Percentiles rank a stretch among this genome's conserved stretches.
These are phyloP conservation scores for Xiphorhynchus erythropygius DNA, from an alignment of 2,797 vertebrate genomes.

Conservation along the genomic window DNA sequence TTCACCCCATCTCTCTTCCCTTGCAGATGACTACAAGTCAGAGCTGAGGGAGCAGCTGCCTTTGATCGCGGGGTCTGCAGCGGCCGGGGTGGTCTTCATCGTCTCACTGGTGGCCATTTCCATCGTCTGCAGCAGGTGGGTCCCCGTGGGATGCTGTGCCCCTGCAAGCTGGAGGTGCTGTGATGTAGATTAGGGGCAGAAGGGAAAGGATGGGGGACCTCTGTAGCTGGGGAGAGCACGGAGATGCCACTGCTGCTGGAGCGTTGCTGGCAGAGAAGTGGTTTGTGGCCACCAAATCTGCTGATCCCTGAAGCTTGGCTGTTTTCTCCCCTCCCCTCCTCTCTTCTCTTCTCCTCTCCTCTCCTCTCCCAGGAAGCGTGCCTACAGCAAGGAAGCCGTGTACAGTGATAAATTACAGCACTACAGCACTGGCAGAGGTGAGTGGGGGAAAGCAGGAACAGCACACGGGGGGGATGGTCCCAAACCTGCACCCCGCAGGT, in stretches of 20 bases:
- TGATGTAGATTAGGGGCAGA: not conserved
- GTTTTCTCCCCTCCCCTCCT: not conserved
- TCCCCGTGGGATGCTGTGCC: not conserved
- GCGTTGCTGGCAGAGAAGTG: accelerated
- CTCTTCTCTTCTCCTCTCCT: not conserved
- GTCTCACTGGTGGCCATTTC: slow-evolving; percentile 97
- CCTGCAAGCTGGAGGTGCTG: not conserved
- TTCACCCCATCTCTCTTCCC: not conserved
- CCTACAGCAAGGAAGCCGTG: slow-evolving; percentile 95
- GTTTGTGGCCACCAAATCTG: accelerated
- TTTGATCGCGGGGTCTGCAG: slow-evolving; percentile 93
- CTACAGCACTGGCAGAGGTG: slow-evolving; percentile 97
- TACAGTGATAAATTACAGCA: slow-evolving; percentile 98
- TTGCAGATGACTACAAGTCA: slow-evolving; percentile 95
- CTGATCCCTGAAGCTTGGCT: not conserved
- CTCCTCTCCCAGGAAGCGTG: slow-evolving; percentile 85
- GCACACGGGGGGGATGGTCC: accelerated
- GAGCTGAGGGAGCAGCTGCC: slow-evolving; percentile 97
- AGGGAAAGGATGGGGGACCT: accelerated
- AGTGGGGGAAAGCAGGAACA: slow-evolving; percentile 50
- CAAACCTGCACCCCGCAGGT: accelerated
- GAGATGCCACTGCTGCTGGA: accelerated
- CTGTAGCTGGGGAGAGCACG: accelerated
- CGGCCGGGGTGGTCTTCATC: slow-evolving; percentile 94
- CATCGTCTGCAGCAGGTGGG: slow-evolving; percentile 96